These are phyloP conservation scores for Drosophila dives DNA, from an alignment of 2,888 invertebrate genomes.

Conservation along the genomic window DNA sequence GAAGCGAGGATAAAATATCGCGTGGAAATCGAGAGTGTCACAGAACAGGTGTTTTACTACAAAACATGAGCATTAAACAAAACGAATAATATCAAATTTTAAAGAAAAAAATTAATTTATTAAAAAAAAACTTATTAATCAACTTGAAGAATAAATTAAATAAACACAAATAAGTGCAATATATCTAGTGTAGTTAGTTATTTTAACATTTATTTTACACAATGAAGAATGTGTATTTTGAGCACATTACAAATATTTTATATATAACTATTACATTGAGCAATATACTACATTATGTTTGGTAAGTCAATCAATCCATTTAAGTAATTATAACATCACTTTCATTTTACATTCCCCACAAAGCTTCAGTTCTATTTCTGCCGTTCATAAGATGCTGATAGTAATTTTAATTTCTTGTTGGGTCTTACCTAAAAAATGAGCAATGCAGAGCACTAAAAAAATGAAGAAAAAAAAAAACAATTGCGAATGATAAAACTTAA, in stretches of 20 bases:
- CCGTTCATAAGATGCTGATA: conserved; percentile 33
- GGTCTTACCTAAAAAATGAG: conserved; percentile 25
- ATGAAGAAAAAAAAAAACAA: neutral
- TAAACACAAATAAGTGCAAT: neutral
- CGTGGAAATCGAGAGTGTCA: conserved; percentile 18
- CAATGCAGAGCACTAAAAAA: conserved; percentile 3
- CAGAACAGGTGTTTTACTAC: conserved; percentile 28
- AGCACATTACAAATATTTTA: conserved; percentile 63
- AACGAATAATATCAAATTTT: conserved; percentile 6
- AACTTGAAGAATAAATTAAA: neutral
- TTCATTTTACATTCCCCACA: neutral
- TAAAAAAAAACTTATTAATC: neutral
- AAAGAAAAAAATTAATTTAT: neutral
- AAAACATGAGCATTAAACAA: conserved; percentile 48
- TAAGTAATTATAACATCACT: neutral
- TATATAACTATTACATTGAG: conserved; percentile 66
- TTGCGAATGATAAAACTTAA: conserved; percentile 49
- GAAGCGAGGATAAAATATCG: conserved; percentile 62
- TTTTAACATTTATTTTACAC: conserved; percentile 8
- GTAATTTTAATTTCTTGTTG: conserved; percentile 31
- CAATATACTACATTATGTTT: conserved; percentile 51
- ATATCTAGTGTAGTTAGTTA: neutral
- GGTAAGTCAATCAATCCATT: conserved; percentile 66
- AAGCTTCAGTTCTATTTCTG: neutral
- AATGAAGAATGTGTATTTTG: conserved; percentile 63